These are phyloP conservation scores for Cyphomyrmex costatus DNA, from an alignment of 1,140 invertebrate genomes.

Conservation along the genomic window DNA sequence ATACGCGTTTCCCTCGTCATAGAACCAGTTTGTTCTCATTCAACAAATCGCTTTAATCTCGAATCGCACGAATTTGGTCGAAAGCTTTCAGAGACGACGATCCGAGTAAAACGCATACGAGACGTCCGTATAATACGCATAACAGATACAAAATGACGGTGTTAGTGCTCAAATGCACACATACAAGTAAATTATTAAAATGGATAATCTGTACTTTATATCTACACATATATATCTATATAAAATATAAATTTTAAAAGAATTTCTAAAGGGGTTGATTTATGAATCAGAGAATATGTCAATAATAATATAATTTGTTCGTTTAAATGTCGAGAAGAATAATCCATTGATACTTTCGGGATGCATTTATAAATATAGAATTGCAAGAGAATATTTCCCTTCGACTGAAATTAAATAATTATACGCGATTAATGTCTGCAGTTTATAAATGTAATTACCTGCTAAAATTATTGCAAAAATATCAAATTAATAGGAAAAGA, in stretches of 20 bases:
- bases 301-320: conserved; percentile 3
- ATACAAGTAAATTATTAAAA: conserved; percentile 24
- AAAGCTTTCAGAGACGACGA: conserved; percentile 69
- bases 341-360: not conserved
- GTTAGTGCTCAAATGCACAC: not conserved
- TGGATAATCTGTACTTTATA: not conserved
- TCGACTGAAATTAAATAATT: not conserved
- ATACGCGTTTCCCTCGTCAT: conserved; percentile 70
- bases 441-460: not conserved
- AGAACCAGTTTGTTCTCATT: conserved; percentile 74
- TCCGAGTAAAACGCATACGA: conserved; percentile 56
- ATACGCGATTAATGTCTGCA: not conserved
- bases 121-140: conserved; percentile 63
- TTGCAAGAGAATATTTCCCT: not conserved
- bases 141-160: conserved; percentile 39
- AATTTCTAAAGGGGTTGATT: not conserved
- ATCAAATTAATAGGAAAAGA: not conserved
- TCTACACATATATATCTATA: no score
- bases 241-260: not conserved
- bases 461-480: not conserved
- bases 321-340: not conserved
- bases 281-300: not conserved
- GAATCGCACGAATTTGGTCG: conserved; percentile 72
- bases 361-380: not conserved
- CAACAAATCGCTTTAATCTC: conserved; percentile 77